Evolutionary conservation across 2,113 vertebrate species (phyloP), one percentile per base, ranked within the genome.

Genomic region (Pituophis catenifer): DNA sequence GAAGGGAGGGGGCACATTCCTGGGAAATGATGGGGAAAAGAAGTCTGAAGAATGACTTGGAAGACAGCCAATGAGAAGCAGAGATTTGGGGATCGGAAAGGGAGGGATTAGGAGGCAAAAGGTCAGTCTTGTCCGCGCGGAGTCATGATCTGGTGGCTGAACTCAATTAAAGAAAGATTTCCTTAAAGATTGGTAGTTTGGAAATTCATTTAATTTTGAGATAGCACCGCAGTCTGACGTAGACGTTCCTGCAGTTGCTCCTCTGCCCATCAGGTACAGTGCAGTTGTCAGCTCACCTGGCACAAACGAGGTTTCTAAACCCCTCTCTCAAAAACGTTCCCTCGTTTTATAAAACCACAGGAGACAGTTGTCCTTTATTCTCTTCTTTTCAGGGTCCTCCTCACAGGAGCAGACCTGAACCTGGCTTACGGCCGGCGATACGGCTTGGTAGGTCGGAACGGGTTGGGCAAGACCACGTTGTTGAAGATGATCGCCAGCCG

Each of bases 401-500:
- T 99, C 94, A 98, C 98, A 0, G 99, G 99, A 86, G 98, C 99
- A 8, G 99, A 99, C 95, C 97, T 99, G 65, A 98, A 98, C 75
- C 97, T 99, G 95, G 98, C 98, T 0, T 97, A 98, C 0, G 99
- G 99, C 2, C 98, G 99, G 48, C 98, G 99, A 55, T 99, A 99
- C 0, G 99, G 99, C 15, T 97, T 99, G 93, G 98, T 99, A 57
- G 99, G 99, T 8, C 98, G 99, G 38, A 99, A 99, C 0, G 99
- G 99, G 17, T 95, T 99, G 87, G 99, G 99, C 1, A 99, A 99
- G 97, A 99, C 99, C 0, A 99, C 99, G 0, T 96, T 99, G 96
- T 94, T 99, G 95, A 99, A 99, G 97, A 99, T 99, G 99, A 96
- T 99, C 3, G 99, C 99, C 24, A 98, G 98, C 44, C 98, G 98